A percentile compares a stretch with the other conserved stretches of the same genome.
Conservation (phyloP, 2,888 invertebrate species). For the Oscheius onirici region DNA sequence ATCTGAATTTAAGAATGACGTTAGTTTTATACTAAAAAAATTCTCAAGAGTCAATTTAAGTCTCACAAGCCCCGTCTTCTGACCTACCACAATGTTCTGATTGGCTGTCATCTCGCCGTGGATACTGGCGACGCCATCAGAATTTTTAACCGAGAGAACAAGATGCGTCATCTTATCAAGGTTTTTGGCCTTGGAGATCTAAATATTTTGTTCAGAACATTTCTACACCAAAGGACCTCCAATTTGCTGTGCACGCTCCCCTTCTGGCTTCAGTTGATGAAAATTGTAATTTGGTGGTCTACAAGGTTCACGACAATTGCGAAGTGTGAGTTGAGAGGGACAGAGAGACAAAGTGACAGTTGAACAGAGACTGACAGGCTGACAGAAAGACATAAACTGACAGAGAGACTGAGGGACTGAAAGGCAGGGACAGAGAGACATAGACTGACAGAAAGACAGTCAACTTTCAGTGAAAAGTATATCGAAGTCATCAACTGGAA, state of each 20-base stretch:
- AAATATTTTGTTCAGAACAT: slow-evolving; percentile 26
- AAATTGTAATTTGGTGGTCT: slow-evolving; percentile 61
- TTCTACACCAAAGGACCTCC: slow-evolving; percentile 57
- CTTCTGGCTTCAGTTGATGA: slow-evolving; percentile 65
- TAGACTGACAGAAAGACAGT: slow-evolving; percentile 31
- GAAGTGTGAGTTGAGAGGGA: slow-evolving; percentile 21
- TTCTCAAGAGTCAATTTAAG: neutral
- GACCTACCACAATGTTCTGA: slow-evolving; percentile 49
- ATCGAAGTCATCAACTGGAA: slow-evolving; percentile 15
- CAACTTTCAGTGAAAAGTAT: neutral
- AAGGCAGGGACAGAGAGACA: slow-evolving; percentile 33
- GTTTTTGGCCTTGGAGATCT: slow-evolving; percentile 11
- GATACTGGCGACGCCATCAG: slow-evolving; percentile 54
- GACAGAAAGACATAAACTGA: neutral
- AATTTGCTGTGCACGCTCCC: slow-evolving; percentile 58
- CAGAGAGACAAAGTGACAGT: neutral
- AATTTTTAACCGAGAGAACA: slow-evolving; percentile 50
- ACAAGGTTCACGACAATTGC: slow-evolving; percentile 52
- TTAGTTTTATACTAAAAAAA: slow-evolving; percentile 15
- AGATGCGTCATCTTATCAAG: slow-evolving; percentile 60
- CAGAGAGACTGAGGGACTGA: slow-evolving; percentile 35
- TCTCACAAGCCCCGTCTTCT: slow-evolving; percentile 46
- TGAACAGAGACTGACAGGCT: too few species aligned
- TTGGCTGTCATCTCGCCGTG: slow-evolving; percentile 60
- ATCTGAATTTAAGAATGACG: slow-evolving; percentile 65